Percentiles rank a stretch among this genome's conserved stretches.
Conservation (phyloP, 1,140 invertebrate species). For the Zaprionus inermis region DNA sequence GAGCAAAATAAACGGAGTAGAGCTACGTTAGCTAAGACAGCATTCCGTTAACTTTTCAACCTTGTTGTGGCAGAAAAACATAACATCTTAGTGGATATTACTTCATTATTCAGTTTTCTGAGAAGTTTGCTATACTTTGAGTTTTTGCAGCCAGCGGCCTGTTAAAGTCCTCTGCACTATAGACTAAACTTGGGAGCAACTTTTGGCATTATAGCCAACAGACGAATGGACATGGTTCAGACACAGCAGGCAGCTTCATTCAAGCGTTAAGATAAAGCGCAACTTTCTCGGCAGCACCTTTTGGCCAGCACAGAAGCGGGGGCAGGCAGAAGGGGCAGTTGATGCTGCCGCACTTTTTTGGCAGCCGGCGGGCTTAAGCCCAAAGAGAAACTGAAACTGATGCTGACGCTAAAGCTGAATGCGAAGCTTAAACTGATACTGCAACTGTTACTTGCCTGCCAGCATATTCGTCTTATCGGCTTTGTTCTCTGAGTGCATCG, state of each 20-base stretch:
- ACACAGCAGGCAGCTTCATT: slow-evolving; percentile 24
- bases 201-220: slow-evolving; percentile 40
- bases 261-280: slow-evolving; percentile 46
- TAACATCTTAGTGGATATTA: background rate
- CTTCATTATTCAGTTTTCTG: background rate
- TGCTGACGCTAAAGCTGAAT: slow-evolving; percentile 3
- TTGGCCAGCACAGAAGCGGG: slow-evolving; percentile 12
- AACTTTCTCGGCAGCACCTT: slow-evolving; percentile 34
- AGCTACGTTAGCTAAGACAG: no score
- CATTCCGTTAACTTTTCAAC: background rate
- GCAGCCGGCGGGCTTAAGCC: background rate
- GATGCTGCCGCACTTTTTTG: background rate
- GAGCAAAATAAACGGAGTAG: background rate
- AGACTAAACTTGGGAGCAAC: background rate
- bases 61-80: background rate
- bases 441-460: slow-evolving; percentile 49
- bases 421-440: slow-evolving; percentile 11
- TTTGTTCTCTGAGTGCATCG: slow-evolving; percentile 46
- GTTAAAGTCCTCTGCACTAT: slow-evolving; percentile 8
- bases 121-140: background rate
- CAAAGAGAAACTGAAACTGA: background rate
- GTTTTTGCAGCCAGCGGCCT: background rate
- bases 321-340: background rate
- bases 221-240: background rate
- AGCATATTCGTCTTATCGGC: slow-evolving; percentile 43